phyloP scores from a whole-genome alignment of 2,888 invertebrate species.

The Gymnoscelis rufifasciata region DNA sequence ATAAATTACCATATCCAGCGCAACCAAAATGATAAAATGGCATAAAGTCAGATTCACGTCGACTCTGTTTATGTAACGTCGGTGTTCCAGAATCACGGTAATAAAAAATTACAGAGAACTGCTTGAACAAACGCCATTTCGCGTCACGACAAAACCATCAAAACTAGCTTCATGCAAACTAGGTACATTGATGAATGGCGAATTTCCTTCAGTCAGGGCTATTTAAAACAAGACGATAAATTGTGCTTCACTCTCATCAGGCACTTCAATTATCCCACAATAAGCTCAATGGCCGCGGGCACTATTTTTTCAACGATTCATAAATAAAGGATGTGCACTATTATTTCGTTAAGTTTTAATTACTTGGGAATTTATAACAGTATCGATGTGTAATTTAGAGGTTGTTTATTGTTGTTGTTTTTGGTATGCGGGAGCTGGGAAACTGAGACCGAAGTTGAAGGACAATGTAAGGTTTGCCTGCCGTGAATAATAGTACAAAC shows the following conservation, averaged over 20 bases:
- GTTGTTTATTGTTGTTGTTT: constrained; percentile 14
- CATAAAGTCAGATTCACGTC: no score
- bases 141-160: no score
- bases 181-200: background rate
- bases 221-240: constrained; percentile 46
- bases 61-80: no score
- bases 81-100: no score
- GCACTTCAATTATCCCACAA: constrained; percentile 36
- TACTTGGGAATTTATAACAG: constrained; percentile 6
- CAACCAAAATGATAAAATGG: no score
- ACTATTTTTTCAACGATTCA: constrained; percentile 7
- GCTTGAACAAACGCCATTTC: no score
- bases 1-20: no score
- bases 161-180: constrained; percentile 1
- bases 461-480: no score
- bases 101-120: no score
- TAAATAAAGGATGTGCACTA: constrained; percentile 12
- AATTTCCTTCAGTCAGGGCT: constrained; percentile 9
- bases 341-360: constrained; percentile 13
- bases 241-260: constrained; percentile 48
- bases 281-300: constrained; percentile 11
- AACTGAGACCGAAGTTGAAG: no score
- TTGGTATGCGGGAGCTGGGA: no score
- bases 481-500: no score
- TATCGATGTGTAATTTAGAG: background rate